phyloP scores from a whole-genome alignment of 2,113 vertebrate genomes.

The Takifugu bimaculatus region DNA sequence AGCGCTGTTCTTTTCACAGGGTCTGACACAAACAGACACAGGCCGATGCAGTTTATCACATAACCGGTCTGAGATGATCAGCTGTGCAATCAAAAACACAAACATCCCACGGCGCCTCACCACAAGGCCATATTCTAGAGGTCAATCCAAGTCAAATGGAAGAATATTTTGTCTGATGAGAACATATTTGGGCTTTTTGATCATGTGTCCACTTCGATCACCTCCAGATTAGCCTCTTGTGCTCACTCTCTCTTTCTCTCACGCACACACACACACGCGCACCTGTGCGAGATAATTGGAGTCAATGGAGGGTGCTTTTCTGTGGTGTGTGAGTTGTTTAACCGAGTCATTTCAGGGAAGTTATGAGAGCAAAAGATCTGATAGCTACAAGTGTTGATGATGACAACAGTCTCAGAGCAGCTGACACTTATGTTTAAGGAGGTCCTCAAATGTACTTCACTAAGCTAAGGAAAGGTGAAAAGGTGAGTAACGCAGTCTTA shows the following conservation, averaged over 20 bases:
- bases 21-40: constrained; percentile 29
- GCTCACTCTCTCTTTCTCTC: too few relatives aligned
- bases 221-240: too few relatives aligned
- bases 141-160: too few relatives aligned
- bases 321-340: constrained; percentile 19
- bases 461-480: constrained; percentile 39
- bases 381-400: constrained; percentile 3
- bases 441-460: constrained; percentile 23
- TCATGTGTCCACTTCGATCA: too few relatives aligned
- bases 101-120: background rate
- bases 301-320: background rate
- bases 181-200: too few relatives aligned
- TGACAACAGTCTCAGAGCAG: background rate
- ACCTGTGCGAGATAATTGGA: background rate
- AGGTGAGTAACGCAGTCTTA: constrained; percentile 62
- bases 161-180: too few relatives aligned
- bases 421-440: constrained; percentile 28
- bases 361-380: background rate
- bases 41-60: constrained; percentile 2
- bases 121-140: constrained; percentile 3
- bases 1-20: constrained; percentile 37
- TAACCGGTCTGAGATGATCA: background rate
- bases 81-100: constrained; percentile 4
- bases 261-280: too few relatives aligned
- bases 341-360: constrained; percentile 13